Conservation (phyloP, 2,113 vertebrate genomes). For the human region GRCh38 chr5:14025501-14026000, state of each 20-base stretch:
- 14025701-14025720: conserved; percentile 26
- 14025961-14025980: background rate
- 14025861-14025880: background rate
- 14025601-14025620: conserved; percentile 52
- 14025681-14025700: conserved; percentile 67
- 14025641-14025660: background rate
- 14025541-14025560: background rate
- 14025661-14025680: conserved; percentile 52
- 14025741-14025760: conserved; percentile 56
- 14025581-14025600: conserved; percentile 26
- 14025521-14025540: background rate
- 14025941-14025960: background rate
- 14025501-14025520: background rate
- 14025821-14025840: background rate
- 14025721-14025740: conserved; percentile 66
- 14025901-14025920: background rate
- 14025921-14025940: background rate
- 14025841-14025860: conserved; percentile 34
- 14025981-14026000: background rate
- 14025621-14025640: background rate
- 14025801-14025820: background rate
- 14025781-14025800: background rate
- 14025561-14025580: background rate
- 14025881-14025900: background rate
- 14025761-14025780: background rate